Conservation (phyloP, 2,888 invertebrate genomes). For the Argyresthia albistria region DNA sequence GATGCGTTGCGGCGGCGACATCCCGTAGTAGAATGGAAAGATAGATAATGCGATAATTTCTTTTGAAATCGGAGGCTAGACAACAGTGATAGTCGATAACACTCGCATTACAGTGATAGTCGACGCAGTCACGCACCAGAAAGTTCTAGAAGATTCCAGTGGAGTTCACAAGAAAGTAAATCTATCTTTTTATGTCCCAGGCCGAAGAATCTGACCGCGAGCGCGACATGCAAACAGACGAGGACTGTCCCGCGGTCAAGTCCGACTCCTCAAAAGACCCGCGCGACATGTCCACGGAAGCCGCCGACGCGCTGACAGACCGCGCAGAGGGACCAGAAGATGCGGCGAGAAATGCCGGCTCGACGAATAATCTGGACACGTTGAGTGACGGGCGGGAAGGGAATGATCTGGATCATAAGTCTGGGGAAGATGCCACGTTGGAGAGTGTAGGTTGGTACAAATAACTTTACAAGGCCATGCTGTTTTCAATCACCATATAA, state of each 20-base stretch:
- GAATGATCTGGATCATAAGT: conserved; percentile 16
- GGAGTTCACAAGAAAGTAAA: neutral
- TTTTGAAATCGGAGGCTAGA: too few relatives aligned
- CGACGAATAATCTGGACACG: neutral
- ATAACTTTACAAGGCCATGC: neutral
- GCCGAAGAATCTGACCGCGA: conserved; percentile 41
- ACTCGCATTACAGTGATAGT: too few relatives aligned
- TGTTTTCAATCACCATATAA: too few relatives aligned
- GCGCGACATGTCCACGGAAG: conserved; percentile 1
- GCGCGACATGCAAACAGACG: conserved; percentile 44
- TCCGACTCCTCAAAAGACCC: conserved; percentile 27
- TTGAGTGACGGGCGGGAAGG: conserved; percentile 10
- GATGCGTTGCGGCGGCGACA: too few relatives aligned
- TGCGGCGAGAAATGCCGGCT: neutral
- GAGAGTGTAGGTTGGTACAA: conserved; percentile 19
- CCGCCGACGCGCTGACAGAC: neutral
- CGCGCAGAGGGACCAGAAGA: conserved; percentile 15
- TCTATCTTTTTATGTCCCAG: conserved; percentile 18
- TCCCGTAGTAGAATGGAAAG: too few relatives aligned
- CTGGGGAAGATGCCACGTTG: conserved; percentile 9
- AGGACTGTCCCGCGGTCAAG: conserved; percentile 29
- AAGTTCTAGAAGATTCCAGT: too few relatives aligned
- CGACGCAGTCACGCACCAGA: too few relatives aligned
- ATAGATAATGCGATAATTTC: too few relatives aligned
- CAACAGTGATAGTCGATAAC: too few relatives aligned